Evolutionary conservation across 2,113 vertebrate species (phyloP).

Genomic region (Aleadryas rufinucha): DNA sequence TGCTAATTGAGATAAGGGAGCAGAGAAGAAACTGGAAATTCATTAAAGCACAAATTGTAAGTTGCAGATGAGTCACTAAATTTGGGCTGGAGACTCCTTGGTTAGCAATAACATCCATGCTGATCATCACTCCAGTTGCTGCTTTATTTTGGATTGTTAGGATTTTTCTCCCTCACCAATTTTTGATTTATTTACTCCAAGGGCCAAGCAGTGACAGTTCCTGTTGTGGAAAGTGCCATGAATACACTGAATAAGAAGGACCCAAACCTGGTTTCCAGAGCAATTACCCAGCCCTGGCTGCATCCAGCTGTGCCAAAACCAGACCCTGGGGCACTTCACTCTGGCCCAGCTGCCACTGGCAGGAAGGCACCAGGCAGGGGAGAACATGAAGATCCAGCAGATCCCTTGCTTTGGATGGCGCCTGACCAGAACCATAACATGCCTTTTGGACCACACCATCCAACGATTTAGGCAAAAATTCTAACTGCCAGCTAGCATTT

Average conservation of each 20-base stretch:
- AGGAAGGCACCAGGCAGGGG: background rate
- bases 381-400: background rate
- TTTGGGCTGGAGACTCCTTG: background rate
- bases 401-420: background rate
- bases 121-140: background rate
- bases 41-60: background rate
- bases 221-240: background rate
- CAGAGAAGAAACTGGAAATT: background rate
- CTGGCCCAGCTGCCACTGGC: background rate
- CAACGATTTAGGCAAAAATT: background rate
- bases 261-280: background rate
- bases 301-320: background rate
- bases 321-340: background rate
- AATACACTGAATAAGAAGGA: background rate
- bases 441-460: background rate
- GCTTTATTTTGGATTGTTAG: background rate
- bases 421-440: background rate
- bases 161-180: rapidly evolving
- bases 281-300: background rate
- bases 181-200: background rate
- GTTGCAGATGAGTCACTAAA: background rate
- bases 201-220: background rate
- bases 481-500: background rate
- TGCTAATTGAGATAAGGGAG: background rate
- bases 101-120: background rate